A percentile compares a stretch with the other conserved stretches of the same genome.
These are phyloP conservation scores for Heliconius hewitsoni DNA, from an alignment of 1,140 invertebrate genomes.

Conservation along the genomic window DNA sequence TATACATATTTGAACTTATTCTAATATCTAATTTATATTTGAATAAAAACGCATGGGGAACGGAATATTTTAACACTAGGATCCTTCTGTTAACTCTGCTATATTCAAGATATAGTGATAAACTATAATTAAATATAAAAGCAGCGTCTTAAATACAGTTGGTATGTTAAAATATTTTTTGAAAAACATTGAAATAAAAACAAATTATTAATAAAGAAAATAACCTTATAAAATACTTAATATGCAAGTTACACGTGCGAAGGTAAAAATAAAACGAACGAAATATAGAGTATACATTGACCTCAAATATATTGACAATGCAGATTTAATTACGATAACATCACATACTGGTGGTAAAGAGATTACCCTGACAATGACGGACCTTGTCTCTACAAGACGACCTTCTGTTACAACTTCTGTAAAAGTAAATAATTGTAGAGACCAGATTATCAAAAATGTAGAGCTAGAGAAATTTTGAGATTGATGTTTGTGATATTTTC, in stretches of 20 bases:
- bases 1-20: background rate
- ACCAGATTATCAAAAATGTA: too few species aligned
- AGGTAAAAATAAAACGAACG: background rate
- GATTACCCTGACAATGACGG: slow-evolving; percentile 16
- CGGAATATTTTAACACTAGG: background rate
- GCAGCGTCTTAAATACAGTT: too few species aligned
- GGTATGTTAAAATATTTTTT: too few species aligned
- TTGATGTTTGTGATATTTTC: too few species aligned
- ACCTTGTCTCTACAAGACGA: background rate
- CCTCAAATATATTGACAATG: slow-evolving; percentile 25
- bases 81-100: background rate
- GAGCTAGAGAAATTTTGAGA: too few species aligned
- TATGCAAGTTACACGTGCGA: background rate
- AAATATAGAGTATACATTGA: background rate
- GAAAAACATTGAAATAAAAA: background rate
- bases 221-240: background rate
- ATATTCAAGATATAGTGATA: too few species aligned
- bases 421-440: background rate
- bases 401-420: background rate
- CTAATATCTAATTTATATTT: background rate
- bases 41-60: background rate
- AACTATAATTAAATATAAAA: too few species aligned
- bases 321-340: slow-evolving; percentile 30
- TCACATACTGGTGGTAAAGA: slow-evolving; percentile 12
- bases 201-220: too few species aligned